Percentiles rank a stretch among this genome's conserved stretches.
phyloP scores from a whole-genome alignment of 2,888 invertebrate genomes.

The Trichacis sp. region DNA sequence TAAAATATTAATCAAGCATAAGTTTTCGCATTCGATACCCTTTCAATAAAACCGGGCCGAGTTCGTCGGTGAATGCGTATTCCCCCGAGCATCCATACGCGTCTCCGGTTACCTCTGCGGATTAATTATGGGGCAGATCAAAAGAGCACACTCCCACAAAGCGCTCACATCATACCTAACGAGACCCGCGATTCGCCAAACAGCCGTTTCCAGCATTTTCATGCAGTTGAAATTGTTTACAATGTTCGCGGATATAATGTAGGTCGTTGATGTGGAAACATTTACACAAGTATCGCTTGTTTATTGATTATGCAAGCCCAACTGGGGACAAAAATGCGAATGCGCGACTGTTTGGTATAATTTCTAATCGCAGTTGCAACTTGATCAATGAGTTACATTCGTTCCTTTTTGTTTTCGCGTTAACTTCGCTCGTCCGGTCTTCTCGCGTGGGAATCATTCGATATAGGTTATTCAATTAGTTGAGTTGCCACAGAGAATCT shows the following conservation, averaged over 20 bases:
- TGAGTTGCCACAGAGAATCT: background rate
- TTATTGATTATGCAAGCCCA: too few species aligned
- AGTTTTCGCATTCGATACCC: constrained; percentile 59
- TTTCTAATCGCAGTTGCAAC: background rate
- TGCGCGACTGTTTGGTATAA: too few species aligned
- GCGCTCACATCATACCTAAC: constrained; percentile 62
- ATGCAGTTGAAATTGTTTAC: too few species aligned
- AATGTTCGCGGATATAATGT: too few species aligned
- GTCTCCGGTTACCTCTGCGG: constrained; percentile 67
- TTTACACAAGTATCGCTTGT: too few species aligned
- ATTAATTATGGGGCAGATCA: constrained; percentile 68
- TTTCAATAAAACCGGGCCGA: constrained; percentile 62
- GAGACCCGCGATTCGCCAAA: constrained; percentile 52
- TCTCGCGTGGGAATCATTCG: background rate
- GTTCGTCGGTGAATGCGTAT: constrained; percentile 58
- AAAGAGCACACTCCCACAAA: constrained; percentile 66
- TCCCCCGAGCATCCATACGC: constrained; percentile 61
- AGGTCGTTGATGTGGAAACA: too few species aligned
- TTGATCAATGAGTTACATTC: too few species aligned
- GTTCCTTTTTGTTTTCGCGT: background rate
- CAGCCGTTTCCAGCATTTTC: constrained; percentile 15
- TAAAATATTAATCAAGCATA: constrained; percentile 65
- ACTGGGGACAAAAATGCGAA: too few species aligned
- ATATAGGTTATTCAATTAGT: background rate
- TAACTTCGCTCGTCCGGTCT: background rate